Percentiles rank a stretch among this genome's conserved stretches.
Evolutionary conservation across 2,113 vertebrate genomes (phyloP).

Genomic region (rat (Rattus norvegicus)): DNA sequence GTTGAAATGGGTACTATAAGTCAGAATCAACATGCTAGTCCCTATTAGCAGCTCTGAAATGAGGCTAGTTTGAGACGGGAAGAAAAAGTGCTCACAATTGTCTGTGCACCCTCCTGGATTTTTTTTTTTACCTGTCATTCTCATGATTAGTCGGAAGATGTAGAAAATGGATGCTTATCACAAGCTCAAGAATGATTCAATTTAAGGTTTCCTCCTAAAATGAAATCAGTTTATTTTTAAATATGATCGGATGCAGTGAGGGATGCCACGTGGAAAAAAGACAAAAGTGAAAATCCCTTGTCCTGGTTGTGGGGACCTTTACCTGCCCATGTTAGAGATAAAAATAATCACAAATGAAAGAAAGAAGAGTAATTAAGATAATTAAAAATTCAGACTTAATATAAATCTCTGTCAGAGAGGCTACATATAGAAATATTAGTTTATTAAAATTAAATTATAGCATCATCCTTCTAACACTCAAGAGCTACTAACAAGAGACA

Average conservation of each 20-base stretch:
- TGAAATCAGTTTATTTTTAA: constrained; percentile 57
- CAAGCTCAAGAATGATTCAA: constrained; percentile 12
- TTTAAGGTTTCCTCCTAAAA: constrained; percentile 55
- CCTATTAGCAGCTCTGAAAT: neutral
- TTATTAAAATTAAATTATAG: constrained; percentile 61
- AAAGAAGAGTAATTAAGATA: neutral
- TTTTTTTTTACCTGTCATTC: neutral
- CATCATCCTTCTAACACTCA: neutral
- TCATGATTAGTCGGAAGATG: constrained; percentile 37
- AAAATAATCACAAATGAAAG: neutral
- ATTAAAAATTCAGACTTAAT: constrained; percentile 53
- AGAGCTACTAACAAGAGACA: neutral
- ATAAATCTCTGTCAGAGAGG: constrained; percentile 21
- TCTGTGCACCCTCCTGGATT: neutral
- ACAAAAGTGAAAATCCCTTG: neutral
- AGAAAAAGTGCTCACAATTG: neutral
- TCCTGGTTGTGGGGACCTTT: neutral
- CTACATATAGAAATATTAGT: constrained; percentile 1
- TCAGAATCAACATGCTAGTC: constrained; percentile 54
- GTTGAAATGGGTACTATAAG: constrained; percentile 16
- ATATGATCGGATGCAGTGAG: neutral
- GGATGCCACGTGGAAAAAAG: neutral
- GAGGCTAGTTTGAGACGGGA: neutral
- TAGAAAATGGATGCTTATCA: neutral
- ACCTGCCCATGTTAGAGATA: constrained; percentile 34